Base-by-base conservation (phyloP, 2,113 vertebrate species). In the Marmota flaviventris region DNA sequence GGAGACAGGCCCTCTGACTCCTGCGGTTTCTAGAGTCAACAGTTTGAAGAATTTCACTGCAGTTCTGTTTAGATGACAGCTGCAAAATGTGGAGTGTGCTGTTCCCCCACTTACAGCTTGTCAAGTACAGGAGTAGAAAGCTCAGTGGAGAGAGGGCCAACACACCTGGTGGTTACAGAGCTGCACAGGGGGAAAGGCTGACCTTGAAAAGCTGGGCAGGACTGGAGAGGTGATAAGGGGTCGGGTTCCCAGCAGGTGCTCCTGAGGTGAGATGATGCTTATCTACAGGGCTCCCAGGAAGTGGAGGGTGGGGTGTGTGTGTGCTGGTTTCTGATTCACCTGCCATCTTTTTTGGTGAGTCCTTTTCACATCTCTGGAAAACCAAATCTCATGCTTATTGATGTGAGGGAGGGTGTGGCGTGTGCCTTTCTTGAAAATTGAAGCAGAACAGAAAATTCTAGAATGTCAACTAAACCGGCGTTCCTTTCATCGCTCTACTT, bases 21-120 rank as follows among this genome's bases (percentile, higher is more conserved):
- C 87, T 83, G 42, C 7, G 29, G 88, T 89, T 4, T n/a, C 92
- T 48, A 67, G 45, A 96, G 79, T 61, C 58, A 91, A 95, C 34
- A 12, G 70, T 76, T 92, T 45, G 76, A 92, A 27, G 42, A 53
- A 93, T 65, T 51, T 0, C 32, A 29, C 73, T 0, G 53, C 72
- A 89, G 20, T 69, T 79, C 69, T 79, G 63, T 96, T 95, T 82
- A 45, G 63, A 69, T 87, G 96, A 51, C 42, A 83, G 9, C 90
- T 76, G 25, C 63, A 63, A 76, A 82, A 93, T 22, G 11, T 90
- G 81, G 96, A 39, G 11, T 7, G 84, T 93, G 61, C 72, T 32
- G 5, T 94, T 73, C 92, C 9, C 14, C 24, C 25, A 70, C 24
- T 75, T 69, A 11, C 65, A 34, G 0, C 45, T 13, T 78, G 73